A percentile compares a stretch with the other conserved stretches of the same genome.
Conservation (phyloP, 2,113 vertebrate species). For the Pipra filicauda region DNA sequence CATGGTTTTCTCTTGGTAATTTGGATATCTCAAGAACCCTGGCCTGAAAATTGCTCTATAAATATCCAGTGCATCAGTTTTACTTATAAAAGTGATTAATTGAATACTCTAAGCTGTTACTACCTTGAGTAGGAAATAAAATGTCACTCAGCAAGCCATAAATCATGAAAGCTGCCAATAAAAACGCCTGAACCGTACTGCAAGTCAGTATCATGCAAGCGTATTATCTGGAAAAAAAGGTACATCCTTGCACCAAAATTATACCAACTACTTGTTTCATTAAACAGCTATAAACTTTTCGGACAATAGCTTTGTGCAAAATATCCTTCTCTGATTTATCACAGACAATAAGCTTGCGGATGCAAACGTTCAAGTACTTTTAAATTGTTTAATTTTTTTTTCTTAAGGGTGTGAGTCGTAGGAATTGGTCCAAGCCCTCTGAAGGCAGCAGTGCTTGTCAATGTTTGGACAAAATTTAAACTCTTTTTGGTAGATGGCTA, state of each 20-base stretch:
- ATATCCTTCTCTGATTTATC: background rate
- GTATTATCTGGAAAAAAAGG: background rate
- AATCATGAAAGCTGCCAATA: conserved; percentile 5
- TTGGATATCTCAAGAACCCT: background rate
- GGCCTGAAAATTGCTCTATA: background rate
- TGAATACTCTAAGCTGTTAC: conserved; percentile 11
- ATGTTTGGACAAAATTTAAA: background rate
- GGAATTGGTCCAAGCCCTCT: background rate
- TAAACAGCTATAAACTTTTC: background rate
- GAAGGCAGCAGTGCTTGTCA: background rate
- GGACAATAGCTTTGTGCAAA: background rate
- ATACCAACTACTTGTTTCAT: background rate
- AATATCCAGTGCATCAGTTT: background rate
- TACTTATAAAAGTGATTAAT: conserved; percentile 41
- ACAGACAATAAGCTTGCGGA: background rate
- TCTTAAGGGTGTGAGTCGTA: background rate
- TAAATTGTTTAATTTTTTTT: background rate
- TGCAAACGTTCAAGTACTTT: background rate
- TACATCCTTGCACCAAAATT: background rate
- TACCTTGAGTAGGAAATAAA: conserved; percentile 28
- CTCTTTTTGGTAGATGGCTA: background rate
- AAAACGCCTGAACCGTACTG: background rate
- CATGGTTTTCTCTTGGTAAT: background rate
- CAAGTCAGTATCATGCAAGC: background rate
- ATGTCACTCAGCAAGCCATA: background rate